Base-by-base conservation (phyloP, 2,797 vertebrate species). In the Hyperoplus immaculatus region DNA sequence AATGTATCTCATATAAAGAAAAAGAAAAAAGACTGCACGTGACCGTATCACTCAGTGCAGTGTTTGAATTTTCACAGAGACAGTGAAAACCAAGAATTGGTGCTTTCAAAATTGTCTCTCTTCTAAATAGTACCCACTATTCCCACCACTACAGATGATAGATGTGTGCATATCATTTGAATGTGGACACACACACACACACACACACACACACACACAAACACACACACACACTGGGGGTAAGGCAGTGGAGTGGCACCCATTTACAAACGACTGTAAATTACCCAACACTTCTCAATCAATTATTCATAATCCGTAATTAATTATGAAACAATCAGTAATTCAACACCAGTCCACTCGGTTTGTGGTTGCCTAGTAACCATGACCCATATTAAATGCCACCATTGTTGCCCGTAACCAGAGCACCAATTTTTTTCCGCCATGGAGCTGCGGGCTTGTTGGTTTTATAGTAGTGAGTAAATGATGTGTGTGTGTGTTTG, bases 251-350 rank as follows among this genome's bases (percentile, higher is more conserved):
- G 82, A 91, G 87, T 90, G 83, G 78, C 70, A 87, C 91, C 90
- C 87, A 85, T 92, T 94, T 94, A 93, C 93, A 94, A 93, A 84
- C 84, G 77, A 84, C 91, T 89, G 93, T 95, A 95, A 95, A 95
- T 93, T 92, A 95, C 90, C 93, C 91, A 91, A 91, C 83, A 92
- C 92, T 92, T 84, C 61, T 56, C 82, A 81, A 92, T 95, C 89
- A 94, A 95, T 94, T 94, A 95, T 95, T 95, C 92, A 95, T 94
- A 91, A 92, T 80, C 75, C 58, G 75, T 83, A 89, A 95, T 95
- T 95, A 95, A 95, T 95, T 95, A 95, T 95, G 93, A 93, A 95
- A 94, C 90, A 64, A 93, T 93, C 87, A 84, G 95, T 94, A 95
- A 95, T 94, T 89, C 83, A 93, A 95, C 89, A 94, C 94, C 90